These are phyloP conservation scores for Rhagoletis pomonella DNA, from an alignment of 1,140 invertebrate species.

Conservation along the genomic window DNA sequence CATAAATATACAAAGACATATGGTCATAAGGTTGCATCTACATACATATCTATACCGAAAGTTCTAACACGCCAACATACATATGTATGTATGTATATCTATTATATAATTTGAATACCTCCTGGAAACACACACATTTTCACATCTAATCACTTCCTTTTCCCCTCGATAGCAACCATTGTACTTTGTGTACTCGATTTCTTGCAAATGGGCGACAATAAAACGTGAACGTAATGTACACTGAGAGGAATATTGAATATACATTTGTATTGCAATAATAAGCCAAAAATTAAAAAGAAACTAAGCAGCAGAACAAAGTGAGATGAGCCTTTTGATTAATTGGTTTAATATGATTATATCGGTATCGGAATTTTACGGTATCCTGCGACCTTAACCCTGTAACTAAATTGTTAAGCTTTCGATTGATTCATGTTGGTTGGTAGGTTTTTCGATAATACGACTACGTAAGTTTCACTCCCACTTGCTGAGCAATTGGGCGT, in stretches of 20 bases:
- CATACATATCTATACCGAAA: background rate
- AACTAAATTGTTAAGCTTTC: too few species aligned
- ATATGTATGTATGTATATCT: background rate
- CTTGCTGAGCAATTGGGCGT: too few species aligned
- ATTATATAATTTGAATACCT: background rate
- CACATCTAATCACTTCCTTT: slow-evolving; percentile 43
- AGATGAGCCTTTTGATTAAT: too few species aligned
- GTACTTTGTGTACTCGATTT: background rate
- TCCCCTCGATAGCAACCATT: slow-evolving; percentile 15
- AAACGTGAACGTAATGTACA: background rate
- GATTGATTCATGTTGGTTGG: too few species aligned
- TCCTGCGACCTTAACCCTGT: too few species aligned
- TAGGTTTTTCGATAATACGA: too few species aligned
- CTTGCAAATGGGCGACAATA: slow-evolving; percentile 4
- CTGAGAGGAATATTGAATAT: background rate
- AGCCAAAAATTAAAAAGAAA: too few species aligned
- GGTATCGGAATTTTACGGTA: too few species aligned
- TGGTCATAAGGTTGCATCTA: background rate
- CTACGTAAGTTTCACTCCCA: too few species aligned
- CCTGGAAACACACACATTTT: slow-evolving; percentile 14
- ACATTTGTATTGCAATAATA: too few species aligned
- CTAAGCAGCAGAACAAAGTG: too few species aligned
- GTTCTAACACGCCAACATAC: background rate
- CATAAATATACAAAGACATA: background rate
- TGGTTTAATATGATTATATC: too few species aligned